These are phyloP conservation scores for Mellilla xanthometata DNA, from an alignment of 2,888 invertebrate species.

Conservation along the genomic window DNA sequence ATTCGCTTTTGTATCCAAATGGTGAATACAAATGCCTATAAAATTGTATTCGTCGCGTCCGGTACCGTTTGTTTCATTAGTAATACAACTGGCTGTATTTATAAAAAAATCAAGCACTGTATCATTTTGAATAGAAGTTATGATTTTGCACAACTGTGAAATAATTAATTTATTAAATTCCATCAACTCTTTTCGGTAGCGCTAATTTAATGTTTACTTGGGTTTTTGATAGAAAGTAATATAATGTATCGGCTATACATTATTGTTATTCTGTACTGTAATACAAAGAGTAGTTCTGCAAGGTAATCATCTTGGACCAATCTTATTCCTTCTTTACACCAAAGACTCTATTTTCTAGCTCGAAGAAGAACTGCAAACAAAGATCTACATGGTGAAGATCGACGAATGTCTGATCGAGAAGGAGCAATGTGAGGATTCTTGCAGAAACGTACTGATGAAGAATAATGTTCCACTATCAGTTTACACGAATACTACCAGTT, in stretches of 20 bases:
- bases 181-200: too few relatives aligned
- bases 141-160: background rate
- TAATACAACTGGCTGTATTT: constrained; percentile 20
- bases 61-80: constrained; percentile 23
- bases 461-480: constrained; percentile 90
- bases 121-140: constrained; percentile 8
- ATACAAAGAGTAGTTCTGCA: background rate
- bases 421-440: constrained; percentile 88
- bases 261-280: too few relatives aligned
- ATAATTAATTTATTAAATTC: too few relatives aligned
- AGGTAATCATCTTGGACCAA: constrained; percentile 1
- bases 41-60: constrained; percentile 20
- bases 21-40: constrained; percentile 15
- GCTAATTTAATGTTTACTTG: too few relatives aligned
- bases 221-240: too few relatives aligned
- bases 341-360: constrained; percentile 61
- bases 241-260: too few relatives aligned
- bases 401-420: constrained; percentile 94
- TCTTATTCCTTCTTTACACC: background rate
- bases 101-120: constrained; percentile 15
- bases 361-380: constrained; percentile 87
- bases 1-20: constrained; percentile 10
- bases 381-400: constrained; percentile 94
- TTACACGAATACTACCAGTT: constrained; percentile 95
- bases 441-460: constrained; percentile 89